These are phyloP conservation scores for Samia ricini DNA, from an alignment of 1,140 invertebrate genomes.

Conservation along the genomic window DNA sequence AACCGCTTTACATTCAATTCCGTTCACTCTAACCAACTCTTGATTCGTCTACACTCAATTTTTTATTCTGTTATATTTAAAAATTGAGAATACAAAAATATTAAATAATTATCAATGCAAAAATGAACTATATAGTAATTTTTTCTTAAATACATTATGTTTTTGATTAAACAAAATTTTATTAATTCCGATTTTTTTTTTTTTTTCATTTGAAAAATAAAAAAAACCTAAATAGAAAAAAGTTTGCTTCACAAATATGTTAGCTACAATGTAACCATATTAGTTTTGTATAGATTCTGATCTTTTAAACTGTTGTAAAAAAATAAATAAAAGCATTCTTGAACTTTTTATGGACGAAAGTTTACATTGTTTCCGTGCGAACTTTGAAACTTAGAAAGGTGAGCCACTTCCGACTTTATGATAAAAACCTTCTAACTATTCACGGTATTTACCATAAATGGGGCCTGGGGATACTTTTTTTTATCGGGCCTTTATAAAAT, in stretches of 20 bases:
- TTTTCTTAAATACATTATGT: too few relatives aligned
- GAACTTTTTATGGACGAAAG: constrained; percentile 39
- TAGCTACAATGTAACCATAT: background rate
- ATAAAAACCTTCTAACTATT: constrained; percentile 3
- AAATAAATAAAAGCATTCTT: constrained; percentile 32
- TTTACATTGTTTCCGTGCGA: constrained; percentile 37
- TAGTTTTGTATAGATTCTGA: background rate
- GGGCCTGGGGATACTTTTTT: too few relatives aligned
- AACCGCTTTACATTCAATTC: background rate
- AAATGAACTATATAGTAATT: too few relatives aligned
- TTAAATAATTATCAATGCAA: too few relatives aligned
- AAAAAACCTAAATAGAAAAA: too few relatives aligned
- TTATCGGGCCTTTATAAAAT: too few relatives aligned
- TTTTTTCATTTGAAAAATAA: too few relatives aligned
- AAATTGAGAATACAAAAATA: too few relatives aligned
- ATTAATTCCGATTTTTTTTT: too few relatives aligned
- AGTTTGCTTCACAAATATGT: background rate
- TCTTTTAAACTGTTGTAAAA: constrained; percentile 28
- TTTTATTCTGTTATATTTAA: background rate
- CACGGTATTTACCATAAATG: background rate
- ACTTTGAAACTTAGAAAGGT: background rate
- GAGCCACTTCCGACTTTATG: background rate
- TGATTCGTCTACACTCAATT: background rate
- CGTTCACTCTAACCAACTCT: background rate
- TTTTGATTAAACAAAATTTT: too few relatives aligned